A percentile compares a stretch with the other conserved stretches of the same genome.
Evolutionary conservation across 2,888 invertebrate species (phyloP).

Genomic region (Diloba caeruleocephala): DNA sequence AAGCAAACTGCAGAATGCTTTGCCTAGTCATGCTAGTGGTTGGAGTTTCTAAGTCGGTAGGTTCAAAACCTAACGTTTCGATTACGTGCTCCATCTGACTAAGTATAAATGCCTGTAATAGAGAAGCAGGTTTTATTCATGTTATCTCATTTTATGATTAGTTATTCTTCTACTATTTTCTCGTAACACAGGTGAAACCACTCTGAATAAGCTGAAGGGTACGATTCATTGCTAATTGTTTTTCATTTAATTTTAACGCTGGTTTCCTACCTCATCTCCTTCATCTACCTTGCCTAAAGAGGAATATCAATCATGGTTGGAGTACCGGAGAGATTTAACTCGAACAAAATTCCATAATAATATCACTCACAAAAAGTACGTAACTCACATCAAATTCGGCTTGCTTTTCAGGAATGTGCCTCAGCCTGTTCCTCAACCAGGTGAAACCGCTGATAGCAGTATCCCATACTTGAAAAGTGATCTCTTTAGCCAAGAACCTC

Average conservation of each 20-base stretch:
- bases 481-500: constrained; percentile 73
- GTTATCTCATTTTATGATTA: no score
- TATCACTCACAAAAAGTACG: no score
- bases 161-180: not conserved
- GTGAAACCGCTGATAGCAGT: constrained; percentile 77
- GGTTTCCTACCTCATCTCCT: no score
- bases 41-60: constrained; percentile 64
- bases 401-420: constrained; percentile 72
- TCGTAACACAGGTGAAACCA: no score
- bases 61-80: constrained; percentile 67
- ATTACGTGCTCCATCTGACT: constrained; percentile 75
- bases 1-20: constrained; percentile 90
- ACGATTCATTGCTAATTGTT: no score
- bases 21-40: constrained; percentile 83
- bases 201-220: no score
- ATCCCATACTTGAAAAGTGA: constrained; percentile 81
- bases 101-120: constrained; percentile 69
- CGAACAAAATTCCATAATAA: no score
- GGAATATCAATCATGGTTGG: no score
- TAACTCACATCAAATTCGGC: constrained; percentile 77
- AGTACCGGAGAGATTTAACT: no score
- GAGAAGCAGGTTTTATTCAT: not conserved
- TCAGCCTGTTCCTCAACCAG: constrained; percentile 78
- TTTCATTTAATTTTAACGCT: no score
- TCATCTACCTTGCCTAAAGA: no score